A percentile compares a stretch with the other conserved stretches of the same genome.
phyloP scores from a whole-genome alignment of 2,888 invertebrate genomes.

The Parthenolecanium corni region DNA sequence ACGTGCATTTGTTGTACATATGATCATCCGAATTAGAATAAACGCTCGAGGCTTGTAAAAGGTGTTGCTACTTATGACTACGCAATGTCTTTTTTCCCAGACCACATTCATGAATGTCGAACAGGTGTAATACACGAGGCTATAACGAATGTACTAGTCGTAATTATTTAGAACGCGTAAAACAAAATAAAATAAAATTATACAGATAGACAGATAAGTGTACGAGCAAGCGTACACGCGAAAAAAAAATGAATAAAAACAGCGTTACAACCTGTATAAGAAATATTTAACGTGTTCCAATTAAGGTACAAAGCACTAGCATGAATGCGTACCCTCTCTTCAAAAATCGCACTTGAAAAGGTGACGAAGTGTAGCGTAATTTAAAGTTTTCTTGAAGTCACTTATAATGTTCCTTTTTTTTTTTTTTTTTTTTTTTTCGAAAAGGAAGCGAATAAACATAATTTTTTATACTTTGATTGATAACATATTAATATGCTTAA shows the following conservation, averaged over 20 bases:
- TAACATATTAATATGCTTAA: too few relatives aligned
- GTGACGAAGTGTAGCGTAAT: neutral
- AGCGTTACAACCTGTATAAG: neutral
- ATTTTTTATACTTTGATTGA: too few relatives aligned
- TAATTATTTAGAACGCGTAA: slow-evolving; percentile 5
- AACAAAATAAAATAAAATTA: too few relatives aligned
- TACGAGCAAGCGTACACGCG: slow-evolving; percentile 5
- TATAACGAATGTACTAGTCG: slow-evolving; percentile 21
- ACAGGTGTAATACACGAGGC: slow-evolving; percentile 25
- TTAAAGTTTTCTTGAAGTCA: neutral
- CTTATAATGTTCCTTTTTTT: neutral
- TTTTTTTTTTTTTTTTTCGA: neutral
- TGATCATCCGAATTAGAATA: too few relatives aligned
- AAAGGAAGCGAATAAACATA: neutral
- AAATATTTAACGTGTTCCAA: neutral
- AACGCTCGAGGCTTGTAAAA: neutral
- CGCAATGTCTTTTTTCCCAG: slow-evolving; percentile 20
- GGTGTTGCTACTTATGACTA: slow-evolving; percentile 25
- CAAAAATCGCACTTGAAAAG: neutral
- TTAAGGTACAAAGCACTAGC: neutral
- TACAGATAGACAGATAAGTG: slow-evolving; percentile 5
- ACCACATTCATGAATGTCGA: slow-evolving; percentile 6
- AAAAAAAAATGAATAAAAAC: neutral
- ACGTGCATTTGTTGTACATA: too few relatives aligned
- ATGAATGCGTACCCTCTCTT: neutral